A percentile compares a stretch with the other conserved stretches of the same genome.
phyloP scores from a whole-genome alignment of 2,113 vertebrate species.

The Natator depressus region DNA sequence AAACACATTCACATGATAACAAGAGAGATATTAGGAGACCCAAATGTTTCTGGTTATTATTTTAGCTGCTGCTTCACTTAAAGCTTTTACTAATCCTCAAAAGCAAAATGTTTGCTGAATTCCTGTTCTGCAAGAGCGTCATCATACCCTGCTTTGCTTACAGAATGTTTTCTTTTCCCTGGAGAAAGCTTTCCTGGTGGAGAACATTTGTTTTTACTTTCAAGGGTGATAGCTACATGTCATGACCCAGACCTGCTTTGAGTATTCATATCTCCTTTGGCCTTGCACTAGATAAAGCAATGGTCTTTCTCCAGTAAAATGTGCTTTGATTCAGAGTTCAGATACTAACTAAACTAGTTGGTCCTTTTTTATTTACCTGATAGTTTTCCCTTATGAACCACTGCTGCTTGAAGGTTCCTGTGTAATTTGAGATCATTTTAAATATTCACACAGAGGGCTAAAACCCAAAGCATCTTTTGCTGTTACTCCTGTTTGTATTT shows the following conservation, averaged over 20 bases:
- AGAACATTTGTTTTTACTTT: slow-evolving; percentile 1
- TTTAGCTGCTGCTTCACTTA: slow-evolving; percentile 22
- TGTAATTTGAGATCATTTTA: not conserved
- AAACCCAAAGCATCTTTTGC: not conserved
- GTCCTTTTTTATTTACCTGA: not conserved
- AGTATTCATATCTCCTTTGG: not conserved
- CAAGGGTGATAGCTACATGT: not conserved
- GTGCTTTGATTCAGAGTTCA: not conserved
- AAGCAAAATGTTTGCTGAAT: not conserved
- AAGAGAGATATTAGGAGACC: not conserved
- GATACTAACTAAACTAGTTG: not conserved
- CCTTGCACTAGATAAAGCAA: not conserved
- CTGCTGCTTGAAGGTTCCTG: not conserved
- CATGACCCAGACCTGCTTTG: not conserved
- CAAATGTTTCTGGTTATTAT: not conserved
- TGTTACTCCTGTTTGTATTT: not conserved
- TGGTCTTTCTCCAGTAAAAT: not conserved
- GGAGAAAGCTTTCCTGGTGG: not conserved
- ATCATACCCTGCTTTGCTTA: not conserved
- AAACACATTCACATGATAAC: fast-evolving
- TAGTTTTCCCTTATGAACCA: fast-evolving
- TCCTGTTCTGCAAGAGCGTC: not conserved
- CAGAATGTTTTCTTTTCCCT: not conserved
- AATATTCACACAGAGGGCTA: not conserved
- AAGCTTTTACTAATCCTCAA: not conserved